Conservation (phyloP, 1,140 invertebrate species). For the Drosophila leontia region DNA sequence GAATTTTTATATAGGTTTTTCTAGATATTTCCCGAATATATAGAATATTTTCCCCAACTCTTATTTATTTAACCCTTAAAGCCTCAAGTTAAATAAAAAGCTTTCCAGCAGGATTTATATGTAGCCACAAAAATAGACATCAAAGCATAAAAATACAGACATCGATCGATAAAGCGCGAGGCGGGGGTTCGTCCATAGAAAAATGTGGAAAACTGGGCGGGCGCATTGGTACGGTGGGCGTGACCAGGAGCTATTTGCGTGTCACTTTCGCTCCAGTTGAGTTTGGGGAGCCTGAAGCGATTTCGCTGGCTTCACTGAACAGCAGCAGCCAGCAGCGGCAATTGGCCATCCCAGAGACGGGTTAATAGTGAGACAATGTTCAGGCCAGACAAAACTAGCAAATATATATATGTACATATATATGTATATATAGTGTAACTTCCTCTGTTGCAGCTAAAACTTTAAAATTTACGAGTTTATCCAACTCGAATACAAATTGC, state of each 20-base stretch:
- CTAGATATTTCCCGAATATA: not conserved
- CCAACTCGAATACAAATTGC: not conserved
- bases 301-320: conserved; percentile 62
- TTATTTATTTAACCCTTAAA: conserved; percentile 32
- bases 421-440: not conserved
- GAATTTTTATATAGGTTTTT: too few relatives aligned
- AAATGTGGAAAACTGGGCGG: not conserved
- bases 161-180: conserved; percentile 41
- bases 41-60: not conserved
- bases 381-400: conserved; percentile 19
- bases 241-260: conserved; percentile 67
- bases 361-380: conserved; percentile 64
- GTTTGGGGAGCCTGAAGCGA: conserved; percentile 23
- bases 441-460: not conserved
- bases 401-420: not conserved
- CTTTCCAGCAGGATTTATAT: conserved; percentile 11
- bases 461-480: not conserved
- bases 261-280: conserved; percentile 64
- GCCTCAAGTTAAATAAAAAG: conserved; percentile 54
- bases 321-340: conserved; percentile 25
- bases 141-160: conserved; percentile 68
- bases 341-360: not conserved
- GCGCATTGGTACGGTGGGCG: conserved; percentile 13
- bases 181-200: conserved; percentile 1
- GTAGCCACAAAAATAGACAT: conserved; percentile 74